Evolutionary conservation across 2,888 invertebrate species (phyloP).

Genomic region (Heliconius charithonia): DNA sequence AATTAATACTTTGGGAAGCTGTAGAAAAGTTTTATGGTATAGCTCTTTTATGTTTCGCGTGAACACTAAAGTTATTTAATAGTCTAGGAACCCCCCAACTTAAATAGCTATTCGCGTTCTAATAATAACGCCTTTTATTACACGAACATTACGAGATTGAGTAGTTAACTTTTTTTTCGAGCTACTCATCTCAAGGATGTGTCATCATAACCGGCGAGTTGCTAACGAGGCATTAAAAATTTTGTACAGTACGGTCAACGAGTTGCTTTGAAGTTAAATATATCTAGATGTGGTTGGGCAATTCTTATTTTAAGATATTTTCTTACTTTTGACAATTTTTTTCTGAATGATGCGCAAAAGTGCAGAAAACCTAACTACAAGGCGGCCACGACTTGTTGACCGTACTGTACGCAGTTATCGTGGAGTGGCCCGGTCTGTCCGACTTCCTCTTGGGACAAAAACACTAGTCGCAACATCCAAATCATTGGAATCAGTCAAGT

Average conservation of each 20-base stretch:
- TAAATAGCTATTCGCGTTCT: slow-evolving; percentile 29
- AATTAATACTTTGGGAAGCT: slow-evolving; percentile 37
- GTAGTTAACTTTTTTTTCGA: slow-evolving; percentile 7
- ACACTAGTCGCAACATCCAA: background rate
- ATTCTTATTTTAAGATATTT: too few species aligned
- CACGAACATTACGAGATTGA: background rate
- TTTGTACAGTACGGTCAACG: too few species aligned
- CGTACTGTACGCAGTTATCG: background rate
- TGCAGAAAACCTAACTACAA: too few species aligned
- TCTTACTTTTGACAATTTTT: too few species aligned
- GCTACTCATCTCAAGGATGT: background rate
- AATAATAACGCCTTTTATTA: slow-evolving; percentile 15
- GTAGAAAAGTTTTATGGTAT: slow-evolving; percentile 33
- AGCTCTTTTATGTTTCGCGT: slow-evolving; percentile 30
- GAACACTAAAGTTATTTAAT: slow-evolving; percentile 34
- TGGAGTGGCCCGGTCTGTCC: slow-evolving; percentile 11
- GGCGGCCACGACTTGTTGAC: too few species aligned
- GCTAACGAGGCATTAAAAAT: slow-evolving; percentile 6
- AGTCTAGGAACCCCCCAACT: slow-evolving; percentile 27
- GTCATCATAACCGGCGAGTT: background rate
- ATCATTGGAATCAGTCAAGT: slow-evolving; percentile 21
- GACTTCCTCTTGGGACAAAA: slow-evolving; percentile 13
- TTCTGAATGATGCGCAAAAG: too few species aligned
- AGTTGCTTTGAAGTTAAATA: too few species aligned
- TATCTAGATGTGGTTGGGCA: too few species aligned